Percentiles rank a stretch among this genome's conserved stretches.
Evolutionary conservation across 2,113 vertebrate genomes (phyloP).

Genomic region (Antechinus flavipes): DNA sequence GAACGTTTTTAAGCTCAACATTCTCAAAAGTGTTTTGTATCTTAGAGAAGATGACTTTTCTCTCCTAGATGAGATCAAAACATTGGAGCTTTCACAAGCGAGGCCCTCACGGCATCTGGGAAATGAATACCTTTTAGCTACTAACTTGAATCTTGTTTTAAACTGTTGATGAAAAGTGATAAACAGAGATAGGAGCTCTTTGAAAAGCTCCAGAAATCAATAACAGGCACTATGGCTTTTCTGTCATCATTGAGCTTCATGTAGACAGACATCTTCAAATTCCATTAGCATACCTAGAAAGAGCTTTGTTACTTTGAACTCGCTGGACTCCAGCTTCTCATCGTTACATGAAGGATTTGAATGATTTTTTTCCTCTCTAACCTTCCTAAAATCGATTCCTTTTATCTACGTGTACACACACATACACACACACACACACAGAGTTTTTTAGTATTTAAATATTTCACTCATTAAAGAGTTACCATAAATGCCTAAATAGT

Average conservation of each 20-base stretch:
- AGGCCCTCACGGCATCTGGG: not conserved
- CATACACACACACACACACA: fast-evolving
- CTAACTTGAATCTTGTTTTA: not conserved
- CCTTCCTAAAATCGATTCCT: not conserved
- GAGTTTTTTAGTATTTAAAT: not conserved
- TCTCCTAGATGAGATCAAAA: not conserved
- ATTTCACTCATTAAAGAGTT: not conserved
- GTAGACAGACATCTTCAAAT: not conserved
- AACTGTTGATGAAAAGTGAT: not conserved
- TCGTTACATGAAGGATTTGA: not conserved
- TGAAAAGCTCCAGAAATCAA: not conserved
- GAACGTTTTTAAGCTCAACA: not conserved
- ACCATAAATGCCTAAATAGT: not conserved
- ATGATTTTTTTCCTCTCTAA: not conserved
- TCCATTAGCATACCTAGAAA: not conserved
- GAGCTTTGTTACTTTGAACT: too few species aligned
- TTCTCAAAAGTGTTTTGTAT: constrained; percentile 11
- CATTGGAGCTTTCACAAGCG: not conserved
- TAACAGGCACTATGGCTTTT: not conserved
- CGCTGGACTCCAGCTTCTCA: not conserved
- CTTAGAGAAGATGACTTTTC: not conserved
- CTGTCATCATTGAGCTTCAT: not conserved
- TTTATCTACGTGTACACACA: fast-evolving
- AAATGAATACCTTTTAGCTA: not conserved
- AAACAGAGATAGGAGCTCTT: not conserved